A percentile compares a stretch with the other conserved stretches of the same genome.
These are phyloP conservation scores for Tenthredo distinguenda DNA, from an alignment of 2,888 invertebrate species.

Conservation along the genomic window DNA sequence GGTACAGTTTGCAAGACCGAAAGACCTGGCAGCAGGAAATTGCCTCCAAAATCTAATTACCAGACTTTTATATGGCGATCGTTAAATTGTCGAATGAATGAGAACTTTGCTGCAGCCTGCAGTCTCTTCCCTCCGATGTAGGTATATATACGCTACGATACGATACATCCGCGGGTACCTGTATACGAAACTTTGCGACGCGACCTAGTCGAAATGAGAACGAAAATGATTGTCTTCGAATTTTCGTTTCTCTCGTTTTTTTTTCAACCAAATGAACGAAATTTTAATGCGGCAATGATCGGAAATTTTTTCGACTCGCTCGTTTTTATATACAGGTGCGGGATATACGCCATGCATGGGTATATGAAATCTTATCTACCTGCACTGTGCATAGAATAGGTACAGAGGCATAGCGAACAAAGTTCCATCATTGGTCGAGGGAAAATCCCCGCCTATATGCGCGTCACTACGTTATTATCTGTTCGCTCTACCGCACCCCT, in stretches of 20 bases:
- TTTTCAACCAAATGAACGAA: neutral
- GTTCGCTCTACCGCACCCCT: neutral
- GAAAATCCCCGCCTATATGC: slow-evolving; percentile 42
- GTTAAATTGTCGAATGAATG: slow-evolving; percentile 72
- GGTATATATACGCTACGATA: neutral
- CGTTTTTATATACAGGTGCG: neutral
- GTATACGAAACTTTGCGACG: neutral
- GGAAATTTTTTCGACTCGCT: neutral
- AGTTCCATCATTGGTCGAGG: slow-evolving; percentile 41
- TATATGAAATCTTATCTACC: neutral
- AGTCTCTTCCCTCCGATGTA: neutral
- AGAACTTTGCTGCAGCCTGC: neutral
- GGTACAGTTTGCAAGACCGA: neutral
- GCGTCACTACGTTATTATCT: slow-evolving; percentile 32
- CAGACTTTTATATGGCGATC: slow-evolving; percentile 77
- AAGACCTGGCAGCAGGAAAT: slow-evolving; percentile 71
- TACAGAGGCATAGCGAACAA: neutral
- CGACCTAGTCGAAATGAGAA: neutral
- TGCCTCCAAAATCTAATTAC: slow-evolving; percentile 77
- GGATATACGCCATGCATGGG: neutral
- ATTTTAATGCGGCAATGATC: neutral
- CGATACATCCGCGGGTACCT: neutral
- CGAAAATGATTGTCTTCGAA: neutral
- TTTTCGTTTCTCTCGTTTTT: too few species aligned
- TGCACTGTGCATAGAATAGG: neutral